These are phyloP conservation scores for Pleuronectes platessa DNA, from an alignment of 2,113 vertebrate genomes.

Conservation along the genomic window DNA sequence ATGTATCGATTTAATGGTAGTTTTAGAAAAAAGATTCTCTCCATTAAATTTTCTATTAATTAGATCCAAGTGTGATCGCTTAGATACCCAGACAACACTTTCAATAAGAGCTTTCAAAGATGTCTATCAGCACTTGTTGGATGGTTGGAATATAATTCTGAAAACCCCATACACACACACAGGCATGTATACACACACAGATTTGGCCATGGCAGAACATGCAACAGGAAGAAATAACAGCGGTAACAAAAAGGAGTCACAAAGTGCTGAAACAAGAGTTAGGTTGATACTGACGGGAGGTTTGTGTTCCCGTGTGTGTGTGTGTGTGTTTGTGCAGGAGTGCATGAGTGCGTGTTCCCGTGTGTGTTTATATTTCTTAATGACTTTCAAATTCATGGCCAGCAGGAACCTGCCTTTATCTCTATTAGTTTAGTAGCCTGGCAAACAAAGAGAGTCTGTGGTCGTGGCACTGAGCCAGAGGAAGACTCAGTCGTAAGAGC, in stretches of 20 bases:
- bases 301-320: neutral
- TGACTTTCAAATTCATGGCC: conserved; percentile 87
- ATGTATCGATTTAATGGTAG: neutral
- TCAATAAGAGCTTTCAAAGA: neutral
- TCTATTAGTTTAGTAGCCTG: conserved; percentile 86
- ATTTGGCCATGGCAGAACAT: neutral
- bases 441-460: conserved; percentile 87
- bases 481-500: conserved; percentile 83
- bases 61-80: neutral
- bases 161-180: neutral
- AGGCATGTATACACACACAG: neutral
- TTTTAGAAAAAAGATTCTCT: neutral
- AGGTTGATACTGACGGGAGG: no score
- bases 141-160: neutral
- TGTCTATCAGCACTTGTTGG: no score
- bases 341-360: conserved; percentile 16
- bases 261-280: no score
- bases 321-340: conserved; percentile 11
- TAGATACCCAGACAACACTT: neutral
- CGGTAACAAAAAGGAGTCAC: no score
- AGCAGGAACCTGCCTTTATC: conserved; percentile 89
- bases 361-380: conserved; percentile 87
- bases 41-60: neutral
- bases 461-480: conserved; percentile 83
- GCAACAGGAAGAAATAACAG: neutral